Conservation (phyloP, 2,888 invertebrate species). For the Ennomos quercinarius region DNA sequence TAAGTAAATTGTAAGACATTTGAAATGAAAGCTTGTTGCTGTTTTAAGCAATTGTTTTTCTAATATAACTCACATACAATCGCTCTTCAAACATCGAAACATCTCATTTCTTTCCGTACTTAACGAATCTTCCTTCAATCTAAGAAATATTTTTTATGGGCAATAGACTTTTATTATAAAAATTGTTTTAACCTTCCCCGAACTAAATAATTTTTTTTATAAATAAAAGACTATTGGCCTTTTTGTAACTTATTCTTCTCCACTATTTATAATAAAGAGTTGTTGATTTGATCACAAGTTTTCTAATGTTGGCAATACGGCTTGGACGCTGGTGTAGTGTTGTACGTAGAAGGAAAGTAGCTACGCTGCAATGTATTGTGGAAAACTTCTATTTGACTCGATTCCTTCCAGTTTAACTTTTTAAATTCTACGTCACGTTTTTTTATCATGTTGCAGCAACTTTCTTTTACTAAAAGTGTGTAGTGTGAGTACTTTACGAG, state of each 20-base stretch:
- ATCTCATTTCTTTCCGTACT: constrained; percentile 31
- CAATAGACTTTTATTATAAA: constrained; percentile 32
- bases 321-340: constrained; percentile 44
- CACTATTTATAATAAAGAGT: constrained; percentile 43
- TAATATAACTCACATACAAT: constrained; percentile 45
- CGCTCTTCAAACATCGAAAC: constrained; percentile 38
- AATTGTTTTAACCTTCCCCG: constrained; percentile 14
- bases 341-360: constrained; percentile 71
- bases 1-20: constrained; percentile 56
- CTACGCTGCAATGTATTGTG: constrained; percentile 58
- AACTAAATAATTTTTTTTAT: constrained; percentile 22
- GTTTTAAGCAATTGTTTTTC: constrained; percentile 70
- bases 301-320: constrained; percentile 65
- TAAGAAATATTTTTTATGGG: constrained; percentile 36
- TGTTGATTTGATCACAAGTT: constrained; percentile 61
- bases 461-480: constrained; percentile 71
- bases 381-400: constrained; percentile 37
- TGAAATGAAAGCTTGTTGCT: constrained; percentile 63
- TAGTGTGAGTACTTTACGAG: constrained; percentile 71
- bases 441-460: constrained; percentile 60
- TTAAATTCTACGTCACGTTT: constrained; percentile 39
- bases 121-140: constrained; percentile 27
- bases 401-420: constrained; percentile 50
- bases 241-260: constrained; percentile 48
- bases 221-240: constrained; percentile 32